A percentile compares a stretch with the other conserved stretches of the same genome.
phyloP scores from a whole-genome alignment of 2,797 vertebrate genomes.

The Eupleurogrammus muticus region DNA sequence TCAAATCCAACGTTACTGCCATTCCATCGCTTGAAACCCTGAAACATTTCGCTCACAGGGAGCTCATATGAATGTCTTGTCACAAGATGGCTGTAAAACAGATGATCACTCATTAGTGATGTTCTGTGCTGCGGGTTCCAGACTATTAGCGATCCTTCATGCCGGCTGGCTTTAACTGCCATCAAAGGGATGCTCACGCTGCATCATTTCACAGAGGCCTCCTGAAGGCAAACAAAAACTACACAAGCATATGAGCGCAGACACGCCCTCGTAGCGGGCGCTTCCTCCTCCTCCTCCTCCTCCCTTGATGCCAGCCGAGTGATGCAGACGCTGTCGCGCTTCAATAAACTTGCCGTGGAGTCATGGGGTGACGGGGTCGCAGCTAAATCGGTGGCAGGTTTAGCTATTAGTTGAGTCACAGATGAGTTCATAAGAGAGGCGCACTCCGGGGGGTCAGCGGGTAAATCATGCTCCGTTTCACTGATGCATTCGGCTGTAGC shows the following conservation, averaged over 20 bases:
- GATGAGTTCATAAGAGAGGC: constrained; percentile 76
- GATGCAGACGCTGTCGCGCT: constrained; percentile 50
- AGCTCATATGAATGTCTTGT: constrained; percentile 43
- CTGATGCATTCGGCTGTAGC: constrained; percentile 41
- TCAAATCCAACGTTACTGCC: constrained; percentile 71
- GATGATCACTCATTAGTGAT: constrained; percentile 70
- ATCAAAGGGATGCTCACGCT: constrained; percentile 46
- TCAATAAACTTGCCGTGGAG: constrained; percentile 62
- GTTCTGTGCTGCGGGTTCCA: constrained; percentile 47
- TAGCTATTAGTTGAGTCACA: constrained; percentile 79
- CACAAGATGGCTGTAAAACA: constrained; percentile 65
- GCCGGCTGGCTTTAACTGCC: constrained; percentile 47
- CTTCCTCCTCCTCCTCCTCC: constrained; percentile 14
- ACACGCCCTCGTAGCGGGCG: constrained; percentile 17
- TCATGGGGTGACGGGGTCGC: constrained; percentile 63
- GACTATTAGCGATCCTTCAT: constrained; percentile 58
- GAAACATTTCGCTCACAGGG: constrained; percentile 23
- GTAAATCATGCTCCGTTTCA: constrained; percentile 74
- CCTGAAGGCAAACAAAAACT: constrained; percentile 49
- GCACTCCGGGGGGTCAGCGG: constrained; percentile 64
- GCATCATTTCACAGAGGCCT: constrained; percentile 44
- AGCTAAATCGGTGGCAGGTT: constrained; percentile 73
- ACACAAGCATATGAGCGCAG: constrained; percentile 17
- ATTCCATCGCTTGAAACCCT: constrained; percentile 55
- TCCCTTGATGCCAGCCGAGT: constrained; percentile 54